Evolutionary conservation across 2,888 invertebrate genomes (phyloP), one percentile per base, ranked within the genome.

Genomic region (Empis stercorea): DNA sequence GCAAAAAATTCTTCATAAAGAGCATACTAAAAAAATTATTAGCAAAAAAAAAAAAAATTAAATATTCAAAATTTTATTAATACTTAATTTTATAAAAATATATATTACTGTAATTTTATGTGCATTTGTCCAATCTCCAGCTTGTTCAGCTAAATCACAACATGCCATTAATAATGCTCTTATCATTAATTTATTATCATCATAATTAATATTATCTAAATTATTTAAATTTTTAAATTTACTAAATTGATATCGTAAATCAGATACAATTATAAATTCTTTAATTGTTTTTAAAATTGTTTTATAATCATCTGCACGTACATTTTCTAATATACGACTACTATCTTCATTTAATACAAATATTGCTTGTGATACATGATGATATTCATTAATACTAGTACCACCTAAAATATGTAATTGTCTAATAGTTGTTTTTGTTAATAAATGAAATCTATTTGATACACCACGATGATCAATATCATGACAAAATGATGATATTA

Each of bases 401-500:
- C 88, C 86, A 42, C 86, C 87, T 20, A 5, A 27, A 32, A 86
- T 85, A 66, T 89, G 91, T 36, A 92, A 68, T 46, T 83, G 81
- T 3, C 87, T 87, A 42, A 92, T 27, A 36, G 49, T 47, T 43
- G 51, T 52, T 43, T 73, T 66, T 23, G 81, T 80, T 52, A 79
- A 75, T 40, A 81, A 76, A 64, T 88, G 86, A 64, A 85, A 91
- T 42, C 84, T 79, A 65, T 86, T 89, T 36, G 83, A 87, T 3
- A 87, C 87, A 10, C 91, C 91, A 46, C 89, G 76, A 60, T 92
- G 91, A 62, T 92, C 91, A 48, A 92, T 75, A 60, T 92, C 89
- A 59, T 92, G 91, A 57, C 87, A 81, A 43, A 92, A 67, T 50
- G 81, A 80, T 1, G 89, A 80, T 45, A 87, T 76, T 50, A 92